Conservation (phyloP, 2,888 invertebrate species). For the Cryptosula pallasiana region DNA sequence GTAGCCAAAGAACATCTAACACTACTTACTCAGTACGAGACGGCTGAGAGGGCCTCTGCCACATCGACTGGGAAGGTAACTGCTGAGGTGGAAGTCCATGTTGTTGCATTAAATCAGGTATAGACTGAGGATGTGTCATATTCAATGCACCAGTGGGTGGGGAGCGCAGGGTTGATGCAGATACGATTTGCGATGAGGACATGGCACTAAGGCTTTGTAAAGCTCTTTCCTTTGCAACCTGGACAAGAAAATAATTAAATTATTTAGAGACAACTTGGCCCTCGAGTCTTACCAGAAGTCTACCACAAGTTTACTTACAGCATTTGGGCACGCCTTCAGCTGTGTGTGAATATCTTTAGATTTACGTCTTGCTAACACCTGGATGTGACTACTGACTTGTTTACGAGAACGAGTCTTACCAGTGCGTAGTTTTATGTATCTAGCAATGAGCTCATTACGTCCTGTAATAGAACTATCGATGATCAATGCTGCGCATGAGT, state of each 20-base stretch:
- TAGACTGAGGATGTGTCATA: not conserved
- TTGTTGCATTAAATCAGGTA: not conserved
- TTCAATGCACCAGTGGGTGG: not conserved
- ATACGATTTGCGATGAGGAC: constrained; percentile 95
- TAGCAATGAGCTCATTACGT: constrained; percentile 98
- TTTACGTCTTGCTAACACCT: constrained; percentile 97
- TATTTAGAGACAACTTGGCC: not conserved
- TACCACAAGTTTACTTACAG: not conserved
- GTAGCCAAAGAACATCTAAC: too few relatives aligned
- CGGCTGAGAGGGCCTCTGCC: not conserved
- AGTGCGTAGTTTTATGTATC: constrained; percentile 98
- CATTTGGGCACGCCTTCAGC: constrained; percentile 35
- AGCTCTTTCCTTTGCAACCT: constrained; percentile 89
- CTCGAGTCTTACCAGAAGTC: too few relatives aligned
- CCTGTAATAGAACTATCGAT: too few relatives aligned
- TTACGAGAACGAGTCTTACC: constrained; percentile 99
- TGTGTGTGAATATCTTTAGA: constrained; percentile 83
- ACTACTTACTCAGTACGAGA: not conserved
- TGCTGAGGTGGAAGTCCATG: not conserved
- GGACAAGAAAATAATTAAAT: constrained; percentile 25
- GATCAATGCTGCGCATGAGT: too few relatives aligned
- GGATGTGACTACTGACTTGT: constrained; percentile 99
- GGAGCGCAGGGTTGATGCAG: constrained; percentile 60
- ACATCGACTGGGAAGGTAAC: not conserved
- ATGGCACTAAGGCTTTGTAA: constrained; percentile 93